Evolutionary conservation across 2,888 invertebrate species (phyloP).

Genomic region (Panzeria rudis): DNA sequence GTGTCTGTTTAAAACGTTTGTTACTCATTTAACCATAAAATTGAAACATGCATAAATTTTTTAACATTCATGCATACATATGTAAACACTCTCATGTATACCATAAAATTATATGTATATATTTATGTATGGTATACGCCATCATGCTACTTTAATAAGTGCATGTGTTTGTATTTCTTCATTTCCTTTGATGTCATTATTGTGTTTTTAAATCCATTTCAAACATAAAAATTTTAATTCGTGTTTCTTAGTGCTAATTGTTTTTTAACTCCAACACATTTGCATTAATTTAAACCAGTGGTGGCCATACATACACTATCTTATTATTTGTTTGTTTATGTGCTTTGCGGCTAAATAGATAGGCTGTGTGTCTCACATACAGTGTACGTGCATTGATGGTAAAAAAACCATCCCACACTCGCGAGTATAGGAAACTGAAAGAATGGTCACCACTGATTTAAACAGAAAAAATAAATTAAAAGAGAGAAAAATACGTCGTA

Average conservation of each 20-base stretch:
- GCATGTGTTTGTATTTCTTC: constrained; percentile 54
- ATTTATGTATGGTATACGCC: constrained; percentile 25
- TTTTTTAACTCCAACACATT: constrained; percentile 64
- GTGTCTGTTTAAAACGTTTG: constrained; percentile 15
- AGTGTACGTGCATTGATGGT: no score
- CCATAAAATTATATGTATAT: not conserved
- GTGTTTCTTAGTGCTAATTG: constrained; percentile 65
- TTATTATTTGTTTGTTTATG: no score
- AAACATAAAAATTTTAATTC: constrained; percentile 71
- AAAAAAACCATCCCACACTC: no score
- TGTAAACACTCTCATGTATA: not conserved
- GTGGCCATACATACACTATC: no score
- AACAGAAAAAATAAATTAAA: constrained; percentile 15
- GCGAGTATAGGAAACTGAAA: no score
- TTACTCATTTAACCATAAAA: constrained; percentile 42
- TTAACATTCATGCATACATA: constrained; percentile 20
- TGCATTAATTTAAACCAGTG: no score
- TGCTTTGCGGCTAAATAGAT: no score
- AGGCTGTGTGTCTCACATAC: no score
- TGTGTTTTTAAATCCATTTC: constrained; percentile 74
- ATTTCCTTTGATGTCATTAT: constrained; percentile 72
- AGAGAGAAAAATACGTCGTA: constrained; percentile 5
- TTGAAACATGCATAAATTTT: constrained; percentile 19
- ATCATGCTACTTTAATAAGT: constrained; percentile 30
- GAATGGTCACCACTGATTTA: no score